Evolutionary conservation across 2,113 vertebrate genomes (phyloP).

Genomic region (Ginglymostoma cirratum): DNA sequence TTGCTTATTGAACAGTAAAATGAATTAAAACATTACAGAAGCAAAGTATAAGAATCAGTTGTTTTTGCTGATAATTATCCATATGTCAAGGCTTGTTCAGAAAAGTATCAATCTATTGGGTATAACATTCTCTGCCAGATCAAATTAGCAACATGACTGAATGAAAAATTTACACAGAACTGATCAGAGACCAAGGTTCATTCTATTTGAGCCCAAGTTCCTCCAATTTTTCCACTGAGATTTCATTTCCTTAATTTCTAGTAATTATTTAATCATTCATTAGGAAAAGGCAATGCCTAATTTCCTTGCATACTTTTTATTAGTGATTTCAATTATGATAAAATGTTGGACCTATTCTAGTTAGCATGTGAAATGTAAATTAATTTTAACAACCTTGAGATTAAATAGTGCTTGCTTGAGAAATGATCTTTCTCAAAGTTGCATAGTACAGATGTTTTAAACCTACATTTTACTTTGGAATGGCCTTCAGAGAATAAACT

Average conservation of each 20-base stretch:
- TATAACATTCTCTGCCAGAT: conserved; percentile 5
- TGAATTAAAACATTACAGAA: not conserved
- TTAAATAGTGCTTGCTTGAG: conserved; percentile 6
- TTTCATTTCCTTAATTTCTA: not conserved
- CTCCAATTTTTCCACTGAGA: not conserved
- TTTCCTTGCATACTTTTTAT: not conserved
- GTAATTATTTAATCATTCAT: not conserved
- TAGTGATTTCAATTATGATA: not conserved
- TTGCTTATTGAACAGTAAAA: not conserved
- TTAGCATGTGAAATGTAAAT: not conserved
- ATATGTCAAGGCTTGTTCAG: conserved; percentile 19
- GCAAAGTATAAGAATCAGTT: not conserved
- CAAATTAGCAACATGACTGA: not conserved
- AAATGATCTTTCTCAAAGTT: conserved; percentile 30
- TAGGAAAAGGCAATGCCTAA: not conserved
- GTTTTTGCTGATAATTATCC: not conserved
- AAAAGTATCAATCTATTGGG: conserved; percentile 16
- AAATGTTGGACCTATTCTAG: not conserved
- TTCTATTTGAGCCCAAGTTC: not conserved
- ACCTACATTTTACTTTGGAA: conserved; percentile 37
- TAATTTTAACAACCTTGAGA: not conserved
- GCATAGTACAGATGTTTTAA: conserved; percentile 3
- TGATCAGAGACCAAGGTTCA: not conserved
- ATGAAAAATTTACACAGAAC: not conserved
- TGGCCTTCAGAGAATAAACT: conserved; percentile 34